Percentiles rank a stretch among this genome's conserved stretches.
Conservation (phyloP, 2,113 vertebrate genomes). For the Neotoma lepida region DNA sequence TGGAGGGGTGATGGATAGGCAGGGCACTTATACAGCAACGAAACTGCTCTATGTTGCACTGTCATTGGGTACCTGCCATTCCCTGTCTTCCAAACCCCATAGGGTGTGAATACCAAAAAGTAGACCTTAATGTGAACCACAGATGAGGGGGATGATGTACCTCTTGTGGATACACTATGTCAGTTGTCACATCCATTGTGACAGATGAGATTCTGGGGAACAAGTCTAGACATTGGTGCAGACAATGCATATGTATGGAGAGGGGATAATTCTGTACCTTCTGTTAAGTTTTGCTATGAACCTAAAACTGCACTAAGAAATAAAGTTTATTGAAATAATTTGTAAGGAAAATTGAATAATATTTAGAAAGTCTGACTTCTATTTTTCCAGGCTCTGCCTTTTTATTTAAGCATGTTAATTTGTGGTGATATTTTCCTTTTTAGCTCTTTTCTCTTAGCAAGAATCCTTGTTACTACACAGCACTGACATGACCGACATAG, state of each 20-base stretch:
- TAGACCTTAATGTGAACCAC: not conserved
- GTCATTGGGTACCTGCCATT: no score
- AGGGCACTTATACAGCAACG: not conserved
- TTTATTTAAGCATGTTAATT: constrained; percentile 27
- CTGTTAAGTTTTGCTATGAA: not conserved
- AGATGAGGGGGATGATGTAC: not conserved
- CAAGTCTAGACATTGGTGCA: not conserved
- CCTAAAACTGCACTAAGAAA: not conserved
- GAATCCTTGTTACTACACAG: not conserved
- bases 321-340: not conserved
- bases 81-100: not conserved
- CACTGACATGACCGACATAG: not conserved
- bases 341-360: not conserved
- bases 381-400: not conserved
- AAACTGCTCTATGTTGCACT: not conserved
- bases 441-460: not conserved
- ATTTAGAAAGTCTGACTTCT: not conserved
- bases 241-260: rapidly evolving
- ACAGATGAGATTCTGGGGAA: not conserved
- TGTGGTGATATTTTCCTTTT: constrained; percentile 22
- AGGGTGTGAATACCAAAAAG: not conserved
- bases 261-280: not conserved
- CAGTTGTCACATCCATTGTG: not conserved
- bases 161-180: not conserved
- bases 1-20: no score